These are phyloP conservation scores for Megaceryle torquata DNA, from an alignment of 2,113 vertebrate genomes.

Conservation along the genomic window DNA sequence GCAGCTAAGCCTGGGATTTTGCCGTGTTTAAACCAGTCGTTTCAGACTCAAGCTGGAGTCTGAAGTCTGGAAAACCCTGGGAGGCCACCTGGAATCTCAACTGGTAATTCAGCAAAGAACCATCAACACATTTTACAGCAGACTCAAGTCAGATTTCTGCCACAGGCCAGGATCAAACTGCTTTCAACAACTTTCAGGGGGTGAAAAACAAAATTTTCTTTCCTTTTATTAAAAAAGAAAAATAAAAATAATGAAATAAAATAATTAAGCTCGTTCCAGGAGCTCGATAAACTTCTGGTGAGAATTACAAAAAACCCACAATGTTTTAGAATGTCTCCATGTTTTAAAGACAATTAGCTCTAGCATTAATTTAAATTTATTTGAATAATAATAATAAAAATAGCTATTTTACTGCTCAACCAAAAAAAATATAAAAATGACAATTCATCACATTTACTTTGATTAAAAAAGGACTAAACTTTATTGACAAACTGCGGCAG, in stretches of 20 bases:
- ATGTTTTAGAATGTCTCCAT: conserved; percentile 69
- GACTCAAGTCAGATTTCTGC: conserved; percentile 24
- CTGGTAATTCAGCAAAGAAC: not conserved
- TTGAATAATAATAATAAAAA: not conserved
- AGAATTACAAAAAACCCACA: conserved; percentile 57
- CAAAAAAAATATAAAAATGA: conserved; percentile 79
- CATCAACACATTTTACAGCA: not conserved
- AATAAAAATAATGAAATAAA: not conserved
- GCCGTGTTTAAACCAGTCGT: not conserved
- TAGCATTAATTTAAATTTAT: conserved; percentile 74
- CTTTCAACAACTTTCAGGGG: conserved; percentile 75
- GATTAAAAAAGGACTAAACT: conserved; percentile 96
- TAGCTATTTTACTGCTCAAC: conserved; percentile 77
- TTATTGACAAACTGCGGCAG: conserved; percentile 97
- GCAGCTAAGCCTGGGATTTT: not conserved
- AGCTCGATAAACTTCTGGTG: conserved; percentile 59
- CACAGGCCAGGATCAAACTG: conserved; percentile 13
- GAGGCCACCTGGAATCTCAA: not conserved
- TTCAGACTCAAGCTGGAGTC: not conserved
- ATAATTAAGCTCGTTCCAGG: not conserved
- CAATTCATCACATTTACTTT: conserved; percentile 91
- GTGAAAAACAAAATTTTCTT: conserved; percentile 72
- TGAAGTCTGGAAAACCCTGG: not conserved
- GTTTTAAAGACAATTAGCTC: conserved; percentile 75
- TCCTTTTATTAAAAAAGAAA: not conserved